A percentile compares a stretch with the other conserved stretches of the same genome.
phyloP scores from a whole-genome alignment of 2,113 vertebrate genomes.

The Emydocephalus ijimae region DNA sequence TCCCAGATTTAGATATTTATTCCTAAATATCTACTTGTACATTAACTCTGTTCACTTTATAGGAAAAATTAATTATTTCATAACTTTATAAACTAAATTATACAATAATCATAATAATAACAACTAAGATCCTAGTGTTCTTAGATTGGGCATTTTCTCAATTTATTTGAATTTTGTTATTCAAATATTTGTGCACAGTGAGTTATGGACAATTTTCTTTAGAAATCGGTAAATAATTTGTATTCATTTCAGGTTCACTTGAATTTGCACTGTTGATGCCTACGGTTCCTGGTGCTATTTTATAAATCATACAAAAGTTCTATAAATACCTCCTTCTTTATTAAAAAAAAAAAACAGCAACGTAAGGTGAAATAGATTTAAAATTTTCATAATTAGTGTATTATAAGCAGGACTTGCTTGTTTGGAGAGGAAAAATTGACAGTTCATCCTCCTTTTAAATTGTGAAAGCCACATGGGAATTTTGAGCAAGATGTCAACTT shows the following conservation, averaged over 20 bases:
- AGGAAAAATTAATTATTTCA: neutral
- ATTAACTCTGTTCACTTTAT: neutral
- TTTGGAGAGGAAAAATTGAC: neutral
- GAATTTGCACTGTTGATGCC: conserved; percentile 30
- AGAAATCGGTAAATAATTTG: conserved; percentile 36
- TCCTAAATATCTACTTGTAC: neutral
- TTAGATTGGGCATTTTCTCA: conserved; percentile 23
- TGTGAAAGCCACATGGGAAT: neutral
- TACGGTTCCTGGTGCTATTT: conserved; percentile 40
- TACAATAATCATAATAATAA: neutral
- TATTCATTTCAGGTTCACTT: conserved; percentile 20
- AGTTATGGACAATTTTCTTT: conserved; percentile 32
- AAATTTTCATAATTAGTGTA: neutral
- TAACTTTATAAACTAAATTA: neutral
- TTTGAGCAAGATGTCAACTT: neutral
- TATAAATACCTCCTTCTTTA: conserved; percentile 26
- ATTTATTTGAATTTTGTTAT: conserved; percentile 26
- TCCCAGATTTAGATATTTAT: neutral
- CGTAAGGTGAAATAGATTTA: neutral
- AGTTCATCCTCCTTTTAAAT: conserved; percentile 4
- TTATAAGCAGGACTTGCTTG: neutral
- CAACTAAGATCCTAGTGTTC: neutral
- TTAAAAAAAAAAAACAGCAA: neutral
- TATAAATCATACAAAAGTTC: conserved; percentile 44
- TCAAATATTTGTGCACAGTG: conserved; percentile 31